phyloP scores from a whole-genome alignment of 2,888 invertebrate genomes.

The Tipula vernalis region DNA sequence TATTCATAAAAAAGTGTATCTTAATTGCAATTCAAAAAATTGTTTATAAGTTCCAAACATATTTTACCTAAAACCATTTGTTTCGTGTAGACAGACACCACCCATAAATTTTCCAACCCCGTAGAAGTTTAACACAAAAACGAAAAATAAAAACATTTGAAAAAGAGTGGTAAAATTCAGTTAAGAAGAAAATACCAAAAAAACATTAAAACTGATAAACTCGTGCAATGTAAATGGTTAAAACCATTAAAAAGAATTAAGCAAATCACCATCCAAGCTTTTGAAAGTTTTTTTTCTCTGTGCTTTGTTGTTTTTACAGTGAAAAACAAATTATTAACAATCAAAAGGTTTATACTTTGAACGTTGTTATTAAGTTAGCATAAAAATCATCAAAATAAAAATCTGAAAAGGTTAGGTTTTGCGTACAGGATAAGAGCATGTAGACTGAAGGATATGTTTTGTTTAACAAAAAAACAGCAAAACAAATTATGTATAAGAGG shows the following conservation, averaged over 20 bases:
- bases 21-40: neutral
- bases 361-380: neutral
- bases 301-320: neutral
- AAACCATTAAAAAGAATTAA: neutral
- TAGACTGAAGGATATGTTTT: neutral
- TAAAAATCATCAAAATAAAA: neutral
- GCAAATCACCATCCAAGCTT: neutral
- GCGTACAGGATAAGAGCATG: neutral
- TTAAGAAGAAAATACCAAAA: neutral
- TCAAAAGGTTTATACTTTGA: slow-evolving; percentile 4
- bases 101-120: neutral
- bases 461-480: neutral
- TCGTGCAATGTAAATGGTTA: neutral
- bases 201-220: neutral
- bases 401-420: neutral
- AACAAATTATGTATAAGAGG: neutral
- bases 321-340: neutral
- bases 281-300: neutral
- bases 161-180: neutral
- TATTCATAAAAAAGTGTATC: neutral
- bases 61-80: neutral
- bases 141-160: neutral
- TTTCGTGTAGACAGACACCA: neutral
- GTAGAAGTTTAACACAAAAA: neutral
- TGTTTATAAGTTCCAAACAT: neutral